Base-by-base conservation (phyloP, 2,797 vertebrate genomes). In the Anguilla megastoma region DNA sequence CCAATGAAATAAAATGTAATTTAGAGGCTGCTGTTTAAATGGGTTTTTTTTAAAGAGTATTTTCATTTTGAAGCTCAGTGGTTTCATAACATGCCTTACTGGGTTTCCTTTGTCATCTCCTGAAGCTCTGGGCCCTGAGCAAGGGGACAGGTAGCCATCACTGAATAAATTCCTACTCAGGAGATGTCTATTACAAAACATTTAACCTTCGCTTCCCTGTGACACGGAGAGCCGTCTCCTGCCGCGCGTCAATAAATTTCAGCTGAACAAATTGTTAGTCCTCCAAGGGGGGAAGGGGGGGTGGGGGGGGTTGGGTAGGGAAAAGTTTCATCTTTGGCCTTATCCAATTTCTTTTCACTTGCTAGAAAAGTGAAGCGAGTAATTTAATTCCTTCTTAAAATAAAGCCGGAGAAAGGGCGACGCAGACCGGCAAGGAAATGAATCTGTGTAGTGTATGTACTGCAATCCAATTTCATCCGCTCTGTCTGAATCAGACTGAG, bases 291-390 rank as follows among this genome's bases (percentile, higher is more conserved):
- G 90, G 41, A 5, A 45, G 41, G 41, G 41, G 41, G 3, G 41
- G 41, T 41, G 91, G 90, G 89, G 14, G 92, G 92, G 90, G 60
- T 48, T 76, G 2, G 27, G 71, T 27, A 60, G 89, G 88, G 91
- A 90, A 93, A 95, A 93, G 87, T 91, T 94, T 92, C 87, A 85
- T 88, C 85, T 91, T 92, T 94, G 90, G 91, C 91, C 93, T 95
- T 94, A 94, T 95, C 94, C 94, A 90, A 92, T 91, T 89, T 88
- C 92, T 94, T 91, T 94, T 90, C 90, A 90, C 92, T 91, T 92
- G 91, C 91, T 92, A 93, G 89, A 92, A 66, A 84, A 89, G 56
- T 41, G 36, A 90, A 74, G 33, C 84, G 87, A 90, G 87, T 92
- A 87, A 90, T 90, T 92, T 91, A 79, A 84, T 90, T 91, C 91